phyloP scores from a whole-genome alignment of 2,797 vertebrate genomes.

The Micropoecilia bifurca region DNA sequence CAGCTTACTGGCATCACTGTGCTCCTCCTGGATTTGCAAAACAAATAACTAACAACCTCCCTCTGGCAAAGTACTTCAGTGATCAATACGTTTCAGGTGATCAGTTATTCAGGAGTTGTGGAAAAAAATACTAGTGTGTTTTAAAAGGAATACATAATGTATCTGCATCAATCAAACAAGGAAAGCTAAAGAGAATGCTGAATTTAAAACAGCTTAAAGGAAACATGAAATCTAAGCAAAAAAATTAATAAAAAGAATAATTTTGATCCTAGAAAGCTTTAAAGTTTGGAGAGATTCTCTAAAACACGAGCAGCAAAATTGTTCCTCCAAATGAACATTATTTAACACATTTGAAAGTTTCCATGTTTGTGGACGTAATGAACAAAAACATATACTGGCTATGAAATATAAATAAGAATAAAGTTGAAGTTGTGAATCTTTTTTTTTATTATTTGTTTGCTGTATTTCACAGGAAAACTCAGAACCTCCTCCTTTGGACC shows the following conservation, averaged over 20 bases:
- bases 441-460: background rate
- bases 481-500: background rate
- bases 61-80: background rate
- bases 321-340: background rate
- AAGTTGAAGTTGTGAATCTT: background rate
- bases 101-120: background rate
- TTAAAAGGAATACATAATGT: background rate
- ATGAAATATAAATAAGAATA: background rate
- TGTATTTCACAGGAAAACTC: background rate
- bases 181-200: background rate
- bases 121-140: background rate
- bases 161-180: background rate
- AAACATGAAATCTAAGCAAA: background rate
- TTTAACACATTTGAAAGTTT: background rate
- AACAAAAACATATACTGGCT: background rate
- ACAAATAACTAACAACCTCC: background rate
- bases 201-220: background rate
- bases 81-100: background rate
- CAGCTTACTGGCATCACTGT: conserved; percentile 14
- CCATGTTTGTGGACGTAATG: background rate
- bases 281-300: background rate
- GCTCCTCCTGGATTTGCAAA: conserved; percentile 7
- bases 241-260: background rate
- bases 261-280: background rate
- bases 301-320: background rate